Percentiles rank a stretch among this genome's conserved stretches.
phyloP scores from a whole-genome alignment of 2,797 vertebrate genomes.

The Leptodactylus fallax region DNA sequence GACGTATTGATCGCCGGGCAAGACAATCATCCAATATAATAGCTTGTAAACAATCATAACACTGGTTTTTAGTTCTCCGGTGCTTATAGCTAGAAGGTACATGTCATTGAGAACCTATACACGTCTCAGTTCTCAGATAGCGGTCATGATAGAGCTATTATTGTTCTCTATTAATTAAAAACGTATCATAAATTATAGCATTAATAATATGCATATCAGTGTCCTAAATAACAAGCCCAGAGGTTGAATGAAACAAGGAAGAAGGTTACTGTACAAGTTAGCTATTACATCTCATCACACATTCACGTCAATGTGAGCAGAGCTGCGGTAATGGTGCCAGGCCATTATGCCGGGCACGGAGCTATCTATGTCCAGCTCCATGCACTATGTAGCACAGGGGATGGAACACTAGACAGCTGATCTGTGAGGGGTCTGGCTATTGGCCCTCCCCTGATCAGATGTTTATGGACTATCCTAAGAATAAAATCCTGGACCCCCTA shows the following conservation, averaged over 20 bases:
- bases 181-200: neutral
- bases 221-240: neutral
- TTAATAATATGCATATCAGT: neutral
- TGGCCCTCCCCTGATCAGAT: too few relatives aligned
- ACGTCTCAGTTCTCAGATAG: constrained; percentile 44
- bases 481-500: too few relatives aligned
- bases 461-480: too few relatives aligned
- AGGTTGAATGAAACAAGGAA: neutral
- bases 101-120: constrained; percentile 48
- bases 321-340: too few relatives aligned
- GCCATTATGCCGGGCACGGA: too few relatives aligned
- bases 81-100: constrained; percentile 54
- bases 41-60: constrained; percentile 45
- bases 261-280: neutral
- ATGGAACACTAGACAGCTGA: too few relatives aligned
- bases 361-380: too few relatives aligned
- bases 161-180: neutral
- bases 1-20: constrained; percentile 41
- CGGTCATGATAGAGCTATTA: neutral
- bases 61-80: constrained; percentile 28
- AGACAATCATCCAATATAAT: constrained; percentile 44
- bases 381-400: too few relatives aligned
- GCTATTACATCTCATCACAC: too few relatives aligned
- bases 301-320: too few relatives aligned
- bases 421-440: too few relatives aligned